These are phyloP conservation scores for Margaritifera margaritifera DNA, from an alignment of 2,888 invertebrate species.

Conservation along the genomic window DNA sequence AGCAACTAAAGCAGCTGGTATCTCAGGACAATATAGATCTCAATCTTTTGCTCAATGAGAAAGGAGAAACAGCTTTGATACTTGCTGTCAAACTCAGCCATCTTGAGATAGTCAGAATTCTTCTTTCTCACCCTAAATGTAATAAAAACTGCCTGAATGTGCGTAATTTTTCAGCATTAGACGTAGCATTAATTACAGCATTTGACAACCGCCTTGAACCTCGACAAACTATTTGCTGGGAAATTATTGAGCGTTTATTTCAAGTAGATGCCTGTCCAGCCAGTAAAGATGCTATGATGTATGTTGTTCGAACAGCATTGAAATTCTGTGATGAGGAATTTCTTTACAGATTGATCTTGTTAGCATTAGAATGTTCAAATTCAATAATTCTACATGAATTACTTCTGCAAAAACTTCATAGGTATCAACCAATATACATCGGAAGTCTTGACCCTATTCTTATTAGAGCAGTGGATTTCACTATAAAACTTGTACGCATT, in stretches of 20 bases:
- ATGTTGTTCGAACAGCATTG: conserved; percentile 57
- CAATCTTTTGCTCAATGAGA: conserved; percentile 55
- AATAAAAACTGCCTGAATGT: conserved; percentile 51
- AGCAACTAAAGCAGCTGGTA: conserved; percentile 27
- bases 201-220: conserved; percentile 59
- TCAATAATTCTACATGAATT: conserved; percentile 53
- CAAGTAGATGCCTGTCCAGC: conserved; percentile 54
- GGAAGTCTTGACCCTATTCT: conserved; percentile 53
- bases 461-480: conserved; percentile 48
- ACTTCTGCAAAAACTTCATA: conserved; percentile 53
- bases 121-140: conserved; percentile 42
- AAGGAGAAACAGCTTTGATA: conserved; percentile 57
- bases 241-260: conserved; percentile 53
- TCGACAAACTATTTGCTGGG: conserved; percentile 57
- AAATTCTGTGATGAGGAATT: conserved; percentile 54
- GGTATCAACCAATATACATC: conserved; percentile 58
- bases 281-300: conserved; percentile 62
- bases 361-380: conserved; percentile 40
- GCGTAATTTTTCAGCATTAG: conserved; percentile 55
- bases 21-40: conserved; percentile 39
- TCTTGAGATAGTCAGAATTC: conserved; percentile 47
- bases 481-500: conserved; percentile 51
- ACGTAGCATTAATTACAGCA: conserved; percentile 57
- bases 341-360: conserved; percentile 47
- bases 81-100: conserved; percentile 55